Evolutionary conservation across 2,888 invertebrate genomes (phyloP).

Genomic region (Clepsis dumicolana): DNA sequence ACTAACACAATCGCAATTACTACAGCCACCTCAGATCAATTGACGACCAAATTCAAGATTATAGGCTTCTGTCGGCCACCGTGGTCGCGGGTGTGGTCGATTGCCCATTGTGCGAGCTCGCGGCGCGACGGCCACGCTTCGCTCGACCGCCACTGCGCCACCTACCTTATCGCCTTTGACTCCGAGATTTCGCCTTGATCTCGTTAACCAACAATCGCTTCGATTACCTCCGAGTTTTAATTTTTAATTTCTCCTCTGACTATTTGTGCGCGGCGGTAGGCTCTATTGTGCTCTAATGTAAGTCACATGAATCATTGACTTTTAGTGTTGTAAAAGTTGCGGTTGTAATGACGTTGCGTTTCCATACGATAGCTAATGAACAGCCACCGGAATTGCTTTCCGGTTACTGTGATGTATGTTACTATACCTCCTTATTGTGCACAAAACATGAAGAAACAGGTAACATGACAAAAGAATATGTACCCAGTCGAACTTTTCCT

Average conservation of each 20-base stretch:
- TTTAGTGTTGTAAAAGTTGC: slow-evolving; percentile 21
- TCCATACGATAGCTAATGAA: background rate
- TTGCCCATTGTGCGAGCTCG: slow-evolving; percentile 79
- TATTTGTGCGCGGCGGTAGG: slow-evolving; percentile 41
- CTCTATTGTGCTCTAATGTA: slow-evolving; percentile 35
- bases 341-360: slow-evolving; percentile 14
- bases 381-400: background rate
- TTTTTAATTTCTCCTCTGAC: slow-evolving; percentile 61
- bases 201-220: slow-evolving; percentile 75
- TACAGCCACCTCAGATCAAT: slow-evolving; percentile 10
- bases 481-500: no score
- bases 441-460: no score
- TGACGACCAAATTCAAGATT: slow-evolving; percentile 46
- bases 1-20: slow-evolving; percentile 11
- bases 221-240: slow-evolving; percentile 72
- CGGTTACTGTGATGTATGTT: background rate
- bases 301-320: slow-evolving; percentile 15
- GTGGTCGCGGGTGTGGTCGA: slow-evolving; percentile 60
- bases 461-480: no score
- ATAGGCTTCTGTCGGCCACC: slow-evolving; percentile 48
- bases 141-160: slow-evolving; percentile 74
- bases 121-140: slow-evolving; percentile 80
- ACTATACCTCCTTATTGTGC: no score
- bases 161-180: slow-evolving; percentile 74
- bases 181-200: slow-evolving; percentile 75